Conservation (phyloP, 2,113 vertebrate species). For the Saguinus midas region DNA sequence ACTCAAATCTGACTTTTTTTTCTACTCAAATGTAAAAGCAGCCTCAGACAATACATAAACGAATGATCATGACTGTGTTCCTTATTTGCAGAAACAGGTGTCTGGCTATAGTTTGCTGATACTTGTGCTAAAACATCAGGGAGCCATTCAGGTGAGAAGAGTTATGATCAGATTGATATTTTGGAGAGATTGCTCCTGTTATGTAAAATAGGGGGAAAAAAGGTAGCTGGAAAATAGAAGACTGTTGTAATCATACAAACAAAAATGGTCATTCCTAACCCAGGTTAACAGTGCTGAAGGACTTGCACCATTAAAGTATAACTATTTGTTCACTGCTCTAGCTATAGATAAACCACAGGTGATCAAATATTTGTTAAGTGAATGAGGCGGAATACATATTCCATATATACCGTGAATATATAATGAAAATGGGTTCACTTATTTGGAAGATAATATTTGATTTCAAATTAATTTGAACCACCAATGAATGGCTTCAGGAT, state of each 20-base stretch:
- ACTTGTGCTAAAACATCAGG: background rate
- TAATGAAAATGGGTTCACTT: background rate
- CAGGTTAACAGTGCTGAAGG: background rate
- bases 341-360: background rate
- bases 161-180: background rate
- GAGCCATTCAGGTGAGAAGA: background rate
- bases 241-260: background rate
- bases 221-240: background rate
- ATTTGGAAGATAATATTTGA: constrained; percentile 37
- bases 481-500: constrained; percentile 9
- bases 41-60: background rate
- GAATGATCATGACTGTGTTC: background rate
- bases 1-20: background rate
- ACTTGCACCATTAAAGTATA: background rate
- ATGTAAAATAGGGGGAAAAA: background rate
- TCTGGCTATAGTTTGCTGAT: background rate
- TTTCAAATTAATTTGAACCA: constrained; percentile 26
- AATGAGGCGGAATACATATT: background rate
- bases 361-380: background rate
- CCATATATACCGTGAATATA: background rate
- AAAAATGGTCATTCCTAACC: background rate
- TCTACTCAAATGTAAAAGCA: background rate
- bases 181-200: background rate
- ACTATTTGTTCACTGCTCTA: background rate
- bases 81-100: background rate